Conservation (phyloP, 92 coral and sea anemone genomes). For the Ricordea florida region DNA sequence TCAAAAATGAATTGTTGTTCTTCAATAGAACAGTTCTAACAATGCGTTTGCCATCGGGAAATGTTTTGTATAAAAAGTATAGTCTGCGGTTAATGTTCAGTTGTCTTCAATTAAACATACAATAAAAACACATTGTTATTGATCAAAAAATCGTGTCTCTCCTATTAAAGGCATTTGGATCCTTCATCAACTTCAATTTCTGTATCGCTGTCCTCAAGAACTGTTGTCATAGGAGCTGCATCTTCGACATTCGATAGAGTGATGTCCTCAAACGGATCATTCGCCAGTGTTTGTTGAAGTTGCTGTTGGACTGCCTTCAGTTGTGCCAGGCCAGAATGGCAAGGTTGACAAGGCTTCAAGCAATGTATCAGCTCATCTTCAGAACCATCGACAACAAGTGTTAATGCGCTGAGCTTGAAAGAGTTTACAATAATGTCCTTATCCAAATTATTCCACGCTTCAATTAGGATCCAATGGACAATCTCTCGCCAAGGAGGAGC, state of each 20-base stretch:
- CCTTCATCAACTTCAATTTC: constrained; percentile 46
- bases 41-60: constrained; percentile 8
- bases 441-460: constrained; percentile 43
- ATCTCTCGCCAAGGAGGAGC: constrained; percentile 32
- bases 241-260: constrained; percentile 34
- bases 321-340: not conserved
- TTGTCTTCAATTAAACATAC: constrained; percentile 3
- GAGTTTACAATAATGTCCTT: constrained; percentile 33
- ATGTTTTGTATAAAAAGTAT: constrained; percentile 5
- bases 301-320: constrained; percentile 32
- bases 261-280: too few species aligned
- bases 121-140: constrained; percentile 11
- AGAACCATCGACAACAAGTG: constrained; percentile 48
- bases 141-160: not conserved
- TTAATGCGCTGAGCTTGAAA: constrained; percentile 48
- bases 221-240: constrained; percentile 38
- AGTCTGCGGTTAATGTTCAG: not conserved
- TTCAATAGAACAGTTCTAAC: not conserved
- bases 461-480: constrained; percentile 9
- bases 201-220: constrained; percentile 43
- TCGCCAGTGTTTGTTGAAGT: constrained; percentile 19
- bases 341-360: constrained; percentile 39
- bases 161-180: constrained; percentile 6
- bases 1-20: not conserved
- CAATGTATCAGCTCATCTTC: constrained; percentile 51